phyloP scores from a whole-genome alignment of 2,888 invertebrate genomes.

The Bimastos eiseni region DNA sequence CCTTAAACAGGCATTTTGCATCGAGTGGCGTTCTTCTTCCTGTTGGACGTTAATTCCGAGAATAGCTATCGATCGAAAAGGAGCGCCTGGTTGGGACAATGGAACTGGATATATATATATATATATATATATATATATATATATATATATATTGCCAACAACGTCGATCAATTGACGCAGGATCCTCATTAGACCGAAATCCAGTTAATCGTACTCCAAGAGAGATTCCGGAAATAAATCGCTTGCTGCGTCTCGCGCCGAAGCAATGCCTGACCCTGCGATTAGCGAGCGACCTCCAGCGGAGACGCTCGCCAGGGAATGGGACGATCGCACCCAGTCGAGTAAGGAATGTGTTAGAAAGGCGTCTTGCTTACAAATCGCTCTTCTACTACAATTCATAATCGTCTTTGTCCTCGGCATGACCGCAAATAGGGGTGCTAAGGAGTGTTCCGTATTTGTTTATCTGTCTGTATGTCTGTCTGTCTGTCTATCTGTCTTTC shows the following conservation, averaged over 20 bases:
- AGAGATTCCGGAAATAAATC: neutral
- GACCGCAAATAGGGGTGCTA: no score
- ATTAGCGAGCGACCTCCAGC: neutral
- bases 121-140: no score
- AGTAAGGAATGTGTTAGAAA: neutral
- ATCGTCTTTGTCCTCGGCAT: neutral
- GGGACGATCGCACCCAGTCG: neutral
- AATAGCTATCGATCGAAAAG: neutral
- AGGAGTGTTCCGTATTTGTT: no score
- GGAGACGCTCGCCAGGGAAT: neutral
- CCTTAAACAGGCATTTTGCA: neutral
- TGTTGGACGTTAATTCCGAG: neutral
- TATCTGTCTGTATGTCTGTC: no score
- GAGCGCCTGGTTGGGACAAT: neutral
- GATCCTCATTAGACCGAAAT: neutral
- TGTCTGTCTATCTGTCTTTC: no score
- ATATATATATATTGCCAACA: no score
- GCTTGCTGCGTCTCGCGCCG: neutral
- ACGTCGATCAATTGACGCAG: neutral
- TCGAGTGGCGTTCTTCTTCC: neutral
- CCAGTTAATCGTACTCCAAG: neutral
- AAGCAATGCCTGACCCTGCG: neutral
- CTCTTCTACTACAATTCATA: neutral
- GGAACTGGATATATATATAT: no score
- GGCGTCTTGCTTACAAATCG: neutral